Base-by-base conservation (phyloP, 1,140 invertebrate species). In the Drosophila auraria region DNA sequence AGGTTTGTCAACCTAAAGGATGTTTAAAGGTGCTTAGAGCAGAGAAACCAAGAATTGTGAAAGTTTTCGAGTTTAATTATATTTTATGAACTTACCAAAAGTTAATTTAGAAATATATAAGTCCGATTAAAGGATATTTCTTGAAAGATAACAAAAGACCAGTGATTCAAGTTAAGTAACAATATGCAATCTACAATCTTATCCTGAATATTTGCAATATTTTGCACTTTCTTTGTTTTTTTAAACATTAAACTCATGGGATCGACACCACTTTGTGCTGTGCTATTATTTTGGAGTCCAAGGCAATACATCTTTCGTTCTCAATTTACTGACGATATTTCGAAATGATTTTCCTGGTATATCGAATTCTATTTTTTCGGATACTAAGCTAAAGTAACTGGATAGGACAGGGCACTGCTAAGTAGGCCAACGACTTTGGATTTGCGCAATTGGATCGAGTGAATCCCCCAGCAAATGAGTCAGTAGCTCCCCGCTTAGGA, bases 401-500 rank as follows among this genome's bases (percentile, higher is more conserved):
- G 72, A 86, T 69, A 86, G 68, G 68, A 54, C 51, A 54, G 64
- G 62, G 72, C 70, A 63, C 40, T 72, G 30, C 80, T 14, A 90
- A 90, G 47, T 89, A 79, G 84, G 84, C 78, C 86, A 90, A 84
- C 86, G 83, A 90, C 83, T 68, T 61, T 40, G 44, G 20, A 54
- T 44, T 56, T 53, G 33, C 56, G 68, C 47, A 49, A 70, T 58
- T 66, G 61, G 44, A 51, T 66, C 54, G 6, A 68, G 44, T 58
- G 59, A 57, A 65, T 61, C n/a, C 58, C 65, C 58, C 62, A 15
- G 50, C 58, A 27, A 45, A 80, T 87, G 83, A 89, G 50, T 87
- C 83, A 89, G 38, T 36, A 17, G 33, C 33, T 50, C 6, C 33
- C 59, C 23, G 53, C 23, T 38, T 12, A 23, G 42, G 45, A 78